Evolutionary conservation across 2,888 invertebrate species (phyloP).

Genomic region (Rhaphigaster nebulosa): DNA sequence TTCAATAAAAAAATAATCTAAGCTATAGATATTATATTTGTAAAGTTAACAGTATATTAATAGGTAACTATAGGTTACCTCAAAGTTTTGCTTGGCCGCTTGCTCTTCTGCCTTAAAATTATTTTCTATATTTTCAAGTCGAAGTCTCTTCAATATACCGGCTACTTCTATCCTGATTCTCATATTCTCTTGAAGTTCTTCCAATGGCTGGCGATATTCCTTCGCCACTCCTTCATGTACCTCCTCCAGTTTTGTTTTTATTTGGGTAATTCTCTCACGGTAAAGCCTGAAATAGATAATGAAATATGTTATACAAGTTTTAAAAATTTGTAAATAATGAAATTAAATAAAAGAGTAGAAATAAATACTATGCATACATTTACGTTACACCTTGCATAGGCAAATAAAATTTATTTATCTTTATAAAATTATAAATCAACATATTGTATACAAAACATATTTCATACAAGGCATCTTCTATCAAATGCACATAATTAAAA

Average conservation of each 20-base stretch:
- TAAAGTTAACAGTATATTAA: no score
- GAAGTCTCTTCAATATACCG: conserved; percentile 82
- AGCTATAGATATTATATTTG: no score
- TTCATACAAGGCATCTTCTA: no score
- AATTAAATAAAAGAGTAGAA: not conserved
- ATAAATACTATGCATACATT: no score
- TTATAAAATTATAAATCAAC: no score
- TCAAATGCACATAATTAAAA: no score
- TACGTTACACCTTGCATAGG: no score
- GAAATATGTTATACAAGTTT: no score
- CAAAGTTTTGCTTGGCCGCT: conserved; percentile 89
- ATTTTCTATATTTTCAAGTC: conserved; percentile 86
- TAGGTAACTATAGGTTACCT: conserved; percentile 72
- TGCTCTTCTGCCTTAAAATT: conserved; percentile 90
- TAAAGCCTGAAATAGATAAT: conserved; percentile 71
- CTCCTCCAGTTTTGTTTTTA: conserved; percentile 88
- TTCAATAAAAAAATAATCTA: not conserved
- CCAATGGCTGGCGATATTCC: conserved; percentile 89
- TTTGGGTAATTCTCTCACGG: conserved; percentile 85
- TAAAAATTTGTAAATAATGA: no score
- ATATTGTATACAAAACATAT: no score
- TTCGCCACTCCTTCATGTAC: conserved; percentile 87
- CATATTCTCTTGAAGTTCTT: conserved; percentile 90
- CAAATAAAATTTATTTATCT: no score
- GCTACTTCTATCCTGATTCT: conserved; percentile 90